phyloP scores from a whole-genome alignment of 1,140 invertebrate species.

The Bombus superbus region DNA sequence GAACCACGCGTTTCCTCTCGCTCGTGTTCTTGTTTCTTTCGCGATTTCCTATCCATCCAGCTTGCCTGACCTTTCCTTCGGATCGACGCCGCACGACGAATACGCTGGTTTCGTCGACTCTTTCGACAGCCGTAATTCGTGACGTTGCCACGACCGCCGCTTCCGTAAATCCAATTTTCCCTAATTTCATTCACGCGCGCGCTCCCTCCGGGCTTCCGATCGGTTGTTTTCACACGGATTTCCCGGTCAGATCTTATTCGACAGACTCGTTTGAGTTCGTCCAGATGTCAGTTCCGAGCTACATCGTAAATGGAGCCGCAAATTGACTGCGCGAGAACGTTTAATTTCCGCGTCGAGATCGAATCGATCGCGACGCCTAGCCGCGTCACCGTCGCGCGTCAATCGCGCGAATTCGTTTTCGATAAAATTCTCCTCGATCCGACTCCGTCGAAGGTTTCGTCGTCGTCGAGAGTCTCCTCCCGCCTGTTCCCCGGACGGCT shows the following conservation, averaged over 20 bases:
- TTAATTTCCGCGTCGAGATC: conserved; percentile 45
- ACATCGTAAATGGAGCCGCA: conserved; percentile 46
- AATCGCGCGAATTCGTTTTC: background rate
- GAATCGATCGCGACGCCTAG: conserved; percentile 33
- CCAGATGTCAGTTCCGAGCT: conserved; percentile 21
- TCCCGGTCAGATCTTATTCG: conserved; percentile 22
- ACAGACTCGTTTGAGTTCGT: conserved; percentile 16
- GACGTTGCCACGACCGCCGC: background rate
- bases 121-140: background rate
- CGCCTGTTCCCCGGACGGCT: background rate
- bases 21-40: background rate
- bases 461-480: background rate
- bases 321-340: conserved; percentile 46
- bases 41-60: conserved; percentile 11
- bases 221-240: conserved; percentile 8
- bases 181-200: conserved; percentile 18
- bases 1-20: background rate
- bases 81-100: background rate
- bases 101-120: no score
- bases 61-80: background rate
- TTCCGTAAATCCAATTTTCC: conserved; percentile 28
- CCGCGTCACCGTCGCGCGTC: background rate
- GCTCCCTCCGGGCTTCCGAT: background rate
- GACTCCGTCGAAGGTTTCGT: background rate
- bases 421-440: conserved; percentile 19